Evolutionary conservation across 1,140 invertebrate species (phyloP), one percentile per base, ranked within the genome.

Genomic region (Heliothis subflexa): DNA sequence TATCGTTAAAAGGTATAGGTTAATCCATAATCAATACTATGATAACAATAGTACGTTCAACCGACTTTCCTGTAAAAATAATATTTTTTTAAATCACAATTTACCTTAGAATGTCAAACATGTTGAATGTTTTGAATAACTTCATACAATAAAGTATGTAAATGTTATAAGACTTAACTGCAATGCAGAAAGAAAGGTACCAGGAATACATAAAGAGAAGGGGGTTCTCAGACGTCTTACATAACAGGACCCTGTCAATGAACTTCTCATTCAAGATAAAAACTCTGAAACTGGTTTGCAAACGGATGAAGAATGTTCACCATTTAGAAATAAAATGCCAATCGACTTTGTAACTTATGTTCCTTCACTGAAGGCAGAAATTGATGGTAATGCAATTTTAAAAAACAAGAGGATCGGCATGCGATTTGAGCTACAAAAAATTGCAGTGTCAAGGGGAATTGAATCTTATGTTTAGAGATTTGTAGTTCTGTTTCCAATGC

Each of bases 231-330:
- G 28, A 16, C 10, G 12, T 73, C n/a, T 59, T 61, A 55, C 16
- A 50, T 74, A 61, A 74, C 71, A 28, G 45, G 40, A 10, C 49
- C 13, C 18, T 49, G 71, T 47, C 71, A 59, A 74, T 74, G 71
- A 74, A 74, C 71, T 59, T 49, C 54, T 12, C 71, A 59, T 49
- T 71, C 14, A 54, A 21, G 40, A 71, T 47, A 74, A 59, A 74
- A 74, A 59, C 18, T 45, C 55, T 74, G 18, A 59, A 59, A 74
- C 71, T 49, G 71, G 55, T 59, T 74, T 74, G 71, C 71, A 49
- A 74, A 61, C 14, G 71, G 50, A 71, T 57, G 21, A 61, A 61
- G 55, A 74, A 74, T 74, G 54, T 61, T 61, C 59, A 59, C 71
- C 40, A 49, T 61, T 13, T n/a, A 18, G 40, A 14, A n/a, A 3